Evolutionary conservation across 1,140 invertebrate species (phyloP).

Genomic region (Maconellicoccus hirsutus): DNA sequence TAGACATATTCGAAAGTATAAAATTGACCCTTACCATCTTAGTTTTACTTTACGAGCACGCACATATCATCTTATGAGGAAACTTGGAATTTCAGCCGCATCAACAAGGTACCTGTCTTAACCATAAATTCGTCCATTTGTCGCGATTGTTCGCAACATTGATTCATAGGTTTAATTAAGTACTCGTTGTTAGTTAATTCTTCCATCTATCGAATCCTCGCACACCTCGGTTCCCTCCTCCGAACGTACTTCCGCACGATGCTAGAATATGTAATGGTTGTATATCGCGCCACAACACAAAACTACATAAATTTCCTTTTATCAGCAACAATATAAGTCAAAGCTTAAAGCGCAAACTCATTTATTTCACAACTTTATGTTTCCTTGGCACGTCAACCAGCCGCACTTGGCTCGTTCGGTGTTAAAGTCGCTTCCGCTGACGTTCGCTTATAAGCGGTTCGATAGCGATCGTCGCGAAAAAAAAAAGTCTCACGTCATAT

Average conservation of each 20-base stretch:
- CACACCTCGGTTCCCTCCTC: not conserved
- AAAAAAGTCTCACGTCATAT: too few relatives aligned
- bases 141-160: too few relatives aligned
- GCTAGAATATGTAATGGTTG: not conserved
- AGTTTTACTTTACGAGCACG: not conserved
- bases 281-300: not conserved
- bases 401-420: conserved; percentile 6
- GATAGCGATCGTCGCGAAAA: not conserved
- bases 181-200: too few relatives aligned
- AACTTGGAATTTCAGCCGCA: too few relatives aligned
- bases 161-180: too few relatives aligned
- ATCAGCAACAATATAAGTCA: conserved; percentile 5
- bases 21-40: not conserved
- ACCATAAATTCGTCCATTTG: too few relatives aligned
- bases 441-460: not conserved
- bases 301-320: conserved; percentile 9
- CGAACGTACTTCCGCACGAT: not conserved
- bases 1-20: not conserved
- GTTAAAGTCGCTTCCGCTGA: not conserved
- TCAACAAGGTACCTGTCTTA: too few relatives aligned
- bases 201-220: too few relatives aligned
- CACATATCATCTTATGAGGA: not conserved
- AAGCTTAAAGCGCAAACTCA: conserved; percentile 7
- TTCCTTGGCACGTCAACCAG: not conserved
- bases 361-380: conserved; percentile 9